Conservation (phyloP, 2,888 invertebrate genomes). For the Xylocampa areola region DNA sequence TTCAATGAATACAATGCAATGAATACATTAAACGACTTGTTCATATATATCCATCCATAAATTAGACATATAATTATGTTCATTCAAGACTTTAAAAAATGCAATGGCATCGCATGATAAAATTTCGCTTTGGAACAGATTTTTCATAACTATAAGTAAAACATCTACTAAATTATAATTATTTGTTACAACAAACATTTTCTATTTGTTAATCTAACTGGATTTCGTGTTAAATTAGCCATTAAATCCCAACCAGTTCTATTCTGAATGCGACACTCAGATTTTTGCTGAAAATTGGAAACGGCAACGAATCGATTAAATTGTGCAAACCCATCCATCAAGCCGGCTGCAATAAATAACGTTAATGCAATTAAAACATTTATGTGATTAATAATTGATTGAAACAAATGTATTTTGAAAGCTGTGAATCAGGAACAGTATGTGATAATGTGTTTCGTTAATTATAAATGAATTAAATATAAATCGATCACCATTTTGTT, state of each 20-base stretch:
- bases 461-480: slow-evolving; percentile 6
- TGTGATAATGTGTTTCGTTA: slow-evolving; percentile 14
- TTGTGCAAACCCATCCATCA: slow-evolving; percentile 43
- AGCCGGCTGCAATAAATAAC: slow-evolving; percentile 29
- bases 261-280: slow-evolving; percentile 28
- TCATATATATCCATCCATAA: too few species aligned
- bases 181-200: slow-evolving; percentile 7
- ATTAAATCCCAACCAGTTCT: slow-evolving; percentile 22
- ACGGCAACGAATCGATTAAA: slow-evolving; percentile 40
- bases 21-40: too few species aligned
- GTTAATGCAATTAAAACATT: slow-evolving; percentile 43
- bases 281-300: slow-evolving; percentile 35
- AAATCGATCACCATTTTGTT: neutral
- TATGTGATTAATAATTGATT: slow-evolving; percentile 33
- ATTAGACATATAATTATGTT: too few species aligned
- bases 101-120: slow-evolving; percentile 11
- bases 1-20: too few species aligned
- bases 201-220: slow-evolving; percentile 1
- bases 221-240: slow-evolving; percentile 5
- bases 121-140: slow-evolving; percentile 10
- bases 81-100: slow-evolving; percentile 1
- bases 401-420: slow-evolving; percentile 21
- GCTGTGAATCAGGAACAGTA: slow-evolving; percentile 16
- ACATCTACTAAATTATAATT: slow-evolving; percentile 12
- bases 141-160: slow-evolving; percentile 15